phyloP scores from a whole-genome alignment of 2,113 vertebrate species.

The Sturnira hondurensis region DNA sequence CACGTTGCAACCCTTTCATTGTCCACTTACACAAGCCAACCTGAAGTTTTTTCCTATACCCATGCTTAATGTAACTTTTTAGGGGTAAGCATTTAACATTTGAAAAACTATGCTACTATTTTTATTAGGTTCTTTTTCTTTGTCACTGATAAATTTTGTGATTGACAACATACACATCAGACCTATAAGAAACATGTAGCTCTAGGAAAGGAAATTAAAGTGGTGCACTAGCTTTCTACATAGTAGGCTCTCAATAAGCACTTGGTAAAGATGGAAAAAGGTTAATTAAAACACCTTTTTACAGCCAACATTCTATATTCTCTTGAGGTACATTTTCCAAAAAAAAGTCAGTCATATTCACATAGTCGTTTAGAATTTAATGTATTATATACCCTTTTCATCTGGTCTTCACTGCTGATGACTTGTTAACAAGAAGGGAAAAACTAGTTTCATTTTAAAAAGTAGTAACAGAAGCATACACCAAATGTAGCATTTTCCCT shows the following conservation, averaged over 20 bases:
- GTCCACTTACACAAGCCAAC: background rate
- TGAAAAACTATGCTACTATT: background rate
- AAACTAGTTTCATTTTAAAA: background rate
- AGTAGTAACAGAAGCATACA: background rate
- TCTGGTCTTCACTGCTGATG: background rate
- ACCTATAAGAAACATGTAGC: background rate
- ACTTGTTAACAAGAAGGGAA: background rate
- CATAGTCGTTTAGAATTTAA: background rate
- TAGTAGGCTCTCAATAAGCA: background rate
- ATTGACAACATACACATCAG: background rate
- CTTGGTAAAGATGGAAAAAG: background rate
- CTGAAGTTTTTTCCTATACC: background rate
- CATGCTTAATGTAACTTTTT: background rate
- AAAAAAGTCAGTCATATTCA: background rate
- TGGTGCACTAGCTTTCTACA: background rate
- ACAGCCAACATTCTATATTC: background rate
- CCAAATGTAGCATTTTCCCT: background rate
- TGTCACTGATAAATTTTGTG: background rate
- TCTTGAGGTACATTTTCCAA: background rate
- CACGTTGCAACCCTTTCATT: background rate
- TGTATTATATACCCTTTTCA: background rate
- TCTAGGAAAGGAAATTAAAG: background rate
- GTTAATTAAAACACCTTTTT: background rate
- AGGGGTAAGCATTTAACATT: background rate
- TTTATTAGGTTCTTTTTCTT: background rate